These are phyloP conservation scores for Kradibia gibbosae DNA, from an alignment of 1,140 invertebrate genomes.

Conservation along the genomic window DNA sequence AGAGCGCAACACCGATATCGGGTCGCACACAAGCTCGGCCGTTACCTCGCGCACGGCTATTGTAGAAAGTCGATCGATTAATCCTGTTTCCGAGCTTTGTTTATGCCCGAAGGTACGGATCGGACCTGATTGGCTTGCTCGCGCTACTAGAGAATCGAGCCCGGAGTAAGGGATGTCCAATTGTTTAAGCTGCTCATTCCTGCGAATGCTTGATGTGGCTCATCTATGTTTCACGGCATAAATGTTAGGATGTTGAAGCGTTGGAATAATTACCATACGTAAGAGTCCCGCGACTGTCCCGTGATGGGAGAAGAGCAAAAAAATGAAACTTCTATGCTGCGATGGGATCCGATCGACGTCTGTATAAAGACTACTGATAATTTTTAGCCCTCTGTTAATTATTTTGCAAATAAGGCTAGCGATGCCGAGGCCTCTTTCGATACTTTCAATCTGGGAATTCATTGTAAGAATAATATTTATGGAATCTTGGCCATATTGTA, in stretches of 20 bases:
- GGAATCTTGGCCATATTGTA: too few species aligned
- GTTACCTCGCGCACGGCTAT: not conserved
- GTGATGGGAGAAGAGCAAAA: too few species aligned
- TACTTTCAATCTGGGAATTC: too few species aligned
- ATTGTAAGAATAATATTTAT: too few species aligned
- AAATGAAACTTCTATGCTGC: too few species aligned
- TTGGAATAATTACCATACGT: not conserved
- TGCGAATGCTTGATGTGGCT: not conserved
- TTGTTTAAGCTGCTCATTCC: conserved; percentile 14
- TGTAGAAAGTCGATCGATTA: conserved; percentile 33
- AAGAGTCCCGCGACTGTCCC: not conserved
- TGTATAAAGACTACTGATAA: too few species aligned
- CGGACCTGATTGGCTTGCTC: not conserved
- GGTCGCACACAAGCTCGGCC: not conserved
- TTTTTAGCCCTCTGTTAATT: too few species aligned
- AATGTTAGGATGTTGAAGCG: not conserved
- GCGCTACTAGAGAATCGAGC: not conserved
- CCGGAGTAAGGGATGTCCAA: not conserved
- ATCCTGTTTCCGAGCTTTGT: conserved; percentile 34
- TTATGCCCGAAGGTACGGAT: not conserved
- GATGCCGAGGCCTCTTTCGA: too few species aligned
- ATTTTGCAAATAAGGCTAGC: too few species aligned
- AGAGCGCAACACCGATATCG: not conserved
- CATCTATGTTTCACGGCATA: not conserved
- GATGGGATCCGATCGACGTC: too few species aligned